Conservation (phyloP, 2,113 vertebrate species). For the Oplegnathus fasciatus region DNA sequence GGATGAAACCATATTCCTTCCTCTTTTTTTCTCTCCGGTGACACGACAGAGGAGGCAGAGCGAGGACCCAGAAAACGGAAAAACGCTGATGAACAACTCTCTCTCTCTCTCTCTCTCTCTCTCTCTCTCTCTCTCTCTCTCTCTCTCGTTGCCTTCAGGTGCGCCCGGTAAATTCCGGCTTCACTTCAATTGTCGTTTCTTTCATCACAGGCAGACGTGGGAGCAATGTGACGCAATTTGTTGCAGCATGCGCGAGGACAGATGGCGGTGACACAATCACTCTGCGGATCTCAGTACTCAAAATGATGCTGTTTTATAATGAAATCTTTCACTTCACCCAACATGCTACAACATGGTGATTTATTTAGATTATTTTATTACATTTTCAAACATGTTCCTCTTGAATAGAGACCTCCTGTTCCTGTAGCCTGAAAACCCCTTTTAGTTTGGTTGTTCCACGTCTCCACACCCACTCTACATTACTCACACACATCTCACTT, state of each 20-base stretch:
- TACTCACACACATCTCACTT: neutral
- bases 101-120: constrained; percentile 53
- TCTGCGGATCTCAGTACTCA: neutral
- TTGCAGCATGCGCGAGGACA: constrained; percentile 15
- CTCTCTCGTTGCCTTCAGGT: constrained; percentile 65
- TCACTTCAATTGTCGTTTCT: neutral
- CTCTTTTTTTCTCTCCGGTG: constrained; percentile 67
- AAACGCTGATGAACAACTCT: constrained; percentile 53
- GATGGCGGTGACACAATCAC: constrained; percentile 40
- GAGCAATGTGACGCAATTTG: constrained; percentile 29
- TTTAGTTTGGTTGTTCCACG: neutral
- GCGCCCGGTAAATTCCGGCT: constrained; percentile 45
- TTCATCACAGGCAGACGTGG: neutral
- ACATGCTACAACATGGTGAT: neutral
- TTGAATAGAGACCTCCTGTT: neutral
- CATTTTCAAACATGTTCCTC: neutral
- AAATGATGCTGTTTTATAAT: neutral
- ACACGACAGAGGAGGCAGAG: constrained; percentile 73
- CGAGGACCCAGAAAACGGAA: constrained; percentile 39
- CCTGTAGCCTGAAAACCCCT: too few species aligned
- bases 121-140: constrained; percentile 30
- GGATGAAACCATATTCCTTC: constrained; percentile 81
- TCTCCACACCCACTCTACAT: neutral
- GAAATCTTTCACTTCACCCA: neutral
- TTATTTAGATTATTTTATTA: neutral